Percentiles rank a stretch among this genome's conserved stretches.
phyloP scores from a whole-genome alignment of 2,888 invertebrate species.

The Sminthurides aquaticus region DNA sequence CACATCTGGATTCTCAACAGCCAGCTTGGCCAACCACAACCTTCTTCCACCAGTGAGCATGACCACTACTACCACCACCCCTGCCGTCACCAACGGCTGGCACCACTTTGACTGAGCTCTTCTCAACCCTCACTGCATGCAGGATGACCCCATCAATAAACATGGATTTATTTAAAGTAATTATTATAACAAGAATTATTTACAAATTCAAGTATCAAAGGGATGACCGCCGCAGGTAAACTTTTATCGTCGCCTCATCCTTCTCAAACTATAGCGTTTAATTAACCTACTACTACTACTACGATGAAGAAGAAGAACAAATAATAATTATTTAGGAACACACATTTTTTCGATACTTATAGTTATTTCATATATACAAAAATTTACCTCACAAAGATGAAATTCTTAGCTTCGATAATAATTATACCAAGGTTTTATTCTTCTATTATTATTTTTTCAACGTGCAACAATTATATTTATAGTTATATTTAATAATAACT shows the following conservation, averaged over 20 bases:
- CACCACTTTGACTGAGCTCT: conserved; percentile 15
- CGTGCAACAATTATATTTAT: conserved; percentile 18
- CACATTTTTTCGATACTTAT: background rate
- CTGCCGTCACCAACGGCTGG: conserved; percentile 11
- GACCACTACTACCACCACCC: background rate
- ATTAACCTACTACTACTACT: conserved; percentile 1
- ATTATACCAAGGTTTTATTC: conserved; percentile 11
- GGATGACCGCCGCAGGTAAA: background rate
- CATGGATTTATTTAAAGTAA: background rate
- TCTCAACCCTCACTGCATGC: too few relatives aligned
- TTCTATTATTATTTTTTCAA: conserved; percentile 22
- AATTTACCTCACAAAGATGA: background rate
- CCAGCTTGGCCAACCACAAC: conserved; percentile 3
- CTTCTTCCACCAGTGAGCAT: conserved; percentile 4
- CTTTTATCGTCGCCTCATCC: background rate
- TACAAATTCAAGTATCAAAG: background rate
- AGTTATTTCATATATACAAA: background rate
- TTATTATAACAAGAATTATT: too few relatives aligned
- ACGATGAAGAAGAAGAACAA: background rate
- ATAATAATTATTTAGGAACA: too few relatives aligned
- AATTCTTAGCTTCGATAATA: background rate
- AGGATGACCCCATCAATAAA: conserved; percentile 11
- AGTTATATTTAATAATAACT: background rate
- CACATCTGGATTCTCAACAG: conserved; percentile 36
- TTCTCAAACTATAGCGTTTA: background rate